Base-by-base conservation (phyloP, 2,113 vertebrate genomes). In the Porphyrio hochstetteri region DNA sequence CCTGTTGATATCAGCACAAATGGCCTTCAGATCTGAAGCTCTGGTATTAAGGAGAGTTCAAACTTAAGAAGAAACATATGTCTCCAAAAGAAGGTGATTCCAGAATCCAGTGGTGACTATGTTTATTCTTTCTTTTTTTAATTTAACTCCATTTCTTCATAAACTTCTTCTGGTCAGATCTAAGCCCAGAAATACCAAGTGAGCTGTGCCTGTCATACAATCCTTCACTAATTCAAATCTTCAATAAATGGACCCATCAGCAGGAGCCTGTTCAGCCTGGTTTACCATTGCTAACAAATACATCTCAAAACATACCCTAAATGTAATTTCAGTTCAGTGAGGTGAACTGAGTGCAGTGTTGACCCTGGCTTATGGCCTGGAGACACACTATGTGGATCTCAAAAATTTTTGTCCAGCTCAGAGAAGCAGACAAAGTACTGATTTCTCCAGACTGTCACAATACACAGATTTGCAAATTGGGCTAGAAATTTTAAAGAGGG, bases 1-100 rank as follows among this genome's bases (percentile, higher is more conserved):
- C 28, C 53, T 94, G 69, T 87, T 84, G 64, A 48, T 94, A 90
- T 67, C 88, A 94, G 69, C 60, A 93, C 60, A 92, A 90, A 91
- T n/a, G 0, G 1, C 84, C 78, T 85, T 93, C 78, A 61, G 69
- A 87, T 92, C 50, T 71, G 56, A 93, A 90, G 69, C 4, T 1
- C 64, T 82, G 42, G 36, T 55, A 82, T 90, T 75, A 90, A 70
- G 40, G 16, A 81, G 52, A 93, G 76, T 94, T 87, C 69, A 87
- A 57, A 8, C 18, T 38, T 91, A 90, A 94, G 60, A 91, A 74
- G 64, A 95, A 95, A 82, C 52, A 78, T 17, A 86, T 42, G 72
- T 69, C 13, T 77, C 16, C 57, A 50, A 80, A 69, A 61, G 50
- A 89, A 83, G 55, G 59, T 70, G 55, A 60, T 77, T 94, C 42